Evolutionary conservation across 2,797 vertebrate species (phyloP).

Genomic region (Brotula barbata): DNA sequence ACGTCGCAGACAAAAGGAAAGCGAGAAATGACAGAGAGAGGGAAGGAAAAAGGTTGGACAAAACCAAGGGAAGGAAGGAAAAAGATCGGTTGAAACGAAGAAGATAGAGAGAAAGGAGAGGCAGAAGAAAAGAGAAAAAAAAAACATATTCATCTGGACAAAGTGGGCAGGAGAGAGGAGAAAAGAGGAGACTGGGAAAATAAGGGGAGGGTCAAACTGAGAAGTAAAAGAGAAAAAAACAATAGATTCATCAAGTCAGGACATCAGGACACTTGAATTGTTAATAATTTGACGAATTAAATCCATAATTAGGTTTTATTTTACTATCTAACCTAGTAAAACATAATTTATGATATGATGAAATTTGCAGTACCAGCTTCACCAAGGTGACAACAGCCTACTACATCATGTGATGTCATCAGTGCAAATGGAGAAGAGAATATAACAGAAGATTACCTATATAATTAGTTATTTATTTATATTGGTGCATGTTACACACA

Average conservation of each 20-base stretch:
- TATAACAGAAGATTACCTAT: background rate
- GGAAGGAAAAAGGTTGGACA: background rate
- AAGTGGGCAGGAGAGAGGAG: constrained; percentile 15
- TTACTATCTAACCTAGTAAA: too few species aligned
- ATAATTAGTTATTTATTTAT: background rate
- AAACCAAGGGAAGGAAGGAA: constrained; percentile 3
- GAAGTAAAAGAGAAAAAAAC: background rate
- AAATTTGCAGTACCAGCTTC: background rate
- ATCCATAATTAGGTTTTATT: too few species aligned
- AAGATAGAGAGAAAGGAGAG: too few species aligned
- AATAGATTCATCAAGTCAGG: too few species aligned
- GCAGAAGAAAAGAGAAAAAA: background rate
- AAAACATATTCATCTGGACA: constrained; percentile 3
- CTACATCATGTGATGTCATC: constrained; percentile 43
- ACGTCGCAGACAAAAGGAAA: constrained; percentile 6
- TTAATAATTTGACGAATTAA: too few species aligned
- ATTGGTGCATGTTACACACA: background rate
- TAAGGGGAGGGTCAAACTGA: background rate
- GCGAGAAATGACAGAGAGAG: background rate
- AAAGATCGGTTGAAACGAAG: background rate
- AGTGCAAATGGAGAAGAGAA: background rate
- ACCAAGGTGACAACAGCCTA: background rate
- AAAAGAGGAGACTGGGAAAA: constrained; percentile 7
- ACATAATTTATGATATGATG: too few species aligned
- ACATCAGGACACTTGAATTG: too few species aligned